Evolutionary conservation across 2,113 vertebrate genomes (phyloP).

Genomic region (Tetraodon nigroviridis): DNA sequence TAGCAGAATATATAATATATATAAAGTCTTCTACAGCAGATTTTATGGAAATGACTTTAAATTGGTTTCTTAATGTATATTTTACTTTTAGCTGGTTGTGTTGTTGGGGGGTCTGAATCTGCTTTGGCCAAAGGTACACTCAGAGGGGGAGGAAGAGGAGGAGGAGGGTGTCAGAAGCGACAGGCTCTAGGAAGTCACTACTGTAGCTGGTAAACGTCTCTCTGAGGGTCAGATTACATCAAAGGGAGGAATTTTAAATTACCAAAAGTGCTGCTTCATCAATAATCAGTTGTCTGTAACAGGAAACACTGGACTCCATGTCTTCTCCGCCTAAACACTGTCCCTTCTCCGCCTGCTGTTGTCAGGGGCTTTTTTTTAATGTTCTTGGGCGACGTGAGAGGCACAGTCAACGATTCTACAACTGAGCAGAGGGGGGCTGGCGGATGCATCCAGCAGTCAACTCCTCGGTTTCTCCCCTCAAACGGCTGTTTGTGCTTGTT

Average conservation of each 20-base stretch:
- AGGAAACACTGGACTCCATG: slow-evolving; percentile 62
- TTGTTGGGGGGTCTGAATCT: slow-evolving; percentile 44
- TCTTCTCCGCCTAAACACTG: slow-evolving; percentile 47
- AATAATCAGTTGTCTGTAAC: slow-evolving; percentile 58
- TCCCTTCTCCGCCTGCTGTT: slow-evolving; percentile 39
- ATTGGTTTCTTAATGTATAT: slow-evolving; percentile 43
- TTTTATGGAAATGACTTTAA: slow-evolving; percentile 42
- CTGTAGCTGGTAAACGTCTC: slow-evolving; percentile 64
- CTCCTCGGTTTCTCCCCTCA: slow-evolving; percentile 5
- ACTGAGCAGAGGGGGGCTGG: too few species aligned
- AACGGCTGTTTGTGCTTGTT: slow-evolving; percentile 39
- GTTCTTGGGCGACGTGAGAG: slow-evolving; percentile 20
- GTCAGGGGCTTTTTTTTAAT: slow-evolving; percentile 17
- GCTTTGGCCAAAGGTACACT: slow-evolving; percentile 69
- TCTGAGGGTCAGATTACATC: slow-evolving; percentile 31
- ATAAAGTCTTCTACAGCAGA: slow-evolving; percentile 31
- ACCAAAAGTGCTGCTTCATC: slow-evolving; percentile 70
- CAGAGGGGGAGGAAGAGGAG: background rate
- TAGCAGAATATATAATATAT: slow-evolving; percentile 47
- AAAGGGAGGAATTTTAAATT: slow-evolving; percentile 33
- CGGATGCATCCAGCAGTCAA: too few species aligned
- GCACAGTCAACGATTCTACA: slow-evolving; percentile 18
- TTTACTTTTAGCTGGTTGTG: slow-evolving; percentile 36
- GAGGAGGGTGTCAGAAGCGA: slow-evolving; percentile 34
- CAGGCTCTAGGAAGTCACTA: slow-evolving; percentile 18